phyloP scores from a whole-genome alignment of 64 coral and sea anemone species.

The Anthopleura sola region DNA sequence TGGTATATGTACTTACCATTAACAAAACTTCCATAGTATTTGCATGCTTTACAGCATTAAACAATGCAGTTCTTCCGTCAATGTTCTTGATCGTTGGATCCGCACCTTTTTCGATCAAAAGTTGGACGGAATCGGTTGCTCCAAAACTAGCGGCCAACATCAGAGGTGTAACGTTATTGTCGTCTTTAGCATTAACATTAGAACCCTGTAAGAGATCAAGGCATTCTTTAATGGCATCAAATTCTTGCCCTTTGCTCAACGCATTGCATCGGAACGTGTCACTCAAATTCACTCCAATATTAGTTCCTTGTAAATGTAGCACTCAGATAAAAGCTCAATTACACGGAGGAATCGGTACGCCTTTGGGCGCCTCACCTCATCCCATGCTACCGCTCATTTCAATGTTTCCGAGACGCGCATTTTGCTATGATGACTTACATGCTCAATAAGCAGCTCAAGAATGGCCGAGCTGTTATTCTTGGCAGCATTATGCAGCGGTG shows the following conservation, averaged over 20 bases:
- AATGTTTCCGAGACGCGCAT: no score
- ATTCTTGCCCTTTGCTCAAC: no score
- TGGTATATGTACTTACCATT: constrained; percentile 66
- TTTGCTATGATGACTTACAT: constrained; percentile 17
- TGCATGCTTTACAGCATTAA: constrained; percentile 60
- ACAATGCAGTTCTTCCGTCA: constrained; percentile 52
- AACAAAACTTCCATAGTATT: constrained; percentile 62
- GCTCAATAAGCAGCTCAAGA: constrained; percentile 62
- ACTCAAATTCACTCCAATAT: no score
- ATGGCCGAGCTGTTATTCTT: constrained; percentile 37
- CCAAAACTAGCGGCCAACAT: constrained; percentile 62
- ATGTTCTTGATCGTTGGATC: constrained; percentile 73
- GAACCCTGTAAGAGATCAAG: constrained; percentile 44
- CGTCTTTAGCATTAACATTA: constrained; percentile 44
- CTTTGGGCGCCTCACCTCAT: no score
- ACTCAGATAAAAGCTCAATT: no score
- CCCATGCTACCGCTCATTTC: no score
- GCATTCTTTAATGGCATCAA: not conserved
- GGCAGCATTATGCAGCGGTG: constrained; percentile 65
- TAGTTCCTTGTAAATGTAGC: no score
- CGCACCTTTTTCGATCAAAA: constrained; percentile 68
- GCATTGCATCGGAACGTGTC: no score
- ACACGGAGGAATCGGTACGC: no score
- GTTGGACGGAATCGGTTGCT: constrained; percentile 61
- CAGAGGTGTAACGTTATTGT: constrained; percentile 52